These are phyloP conservation scores for Bimastos eiseni DNA, from an alignment of 2,888 invertebrate species.

Conservation along the genomic window DNA sequence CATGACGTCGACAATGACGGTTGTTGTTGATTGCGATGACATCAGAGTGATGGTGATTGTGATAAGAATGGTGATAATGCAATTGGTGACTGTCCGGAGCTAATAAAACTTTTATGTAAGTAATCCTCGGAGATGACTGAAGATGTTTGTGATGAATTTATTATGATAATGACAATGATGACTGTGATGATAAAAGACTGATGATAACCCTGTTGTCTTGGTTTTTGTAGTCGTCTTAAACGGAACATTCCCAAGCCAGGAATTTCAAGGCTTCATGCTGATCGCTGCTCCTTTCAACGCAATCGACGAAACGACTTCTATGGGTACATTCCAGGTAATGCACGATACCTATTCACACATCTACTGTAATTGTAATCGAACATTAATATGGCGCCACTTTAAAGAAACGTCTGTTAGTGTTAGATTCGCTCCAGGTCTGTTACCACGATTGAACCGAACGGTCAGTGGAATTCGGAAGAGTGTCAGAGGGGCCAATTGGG, in stretches of 20 bases:
- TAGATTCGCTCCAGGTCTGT: too few relatives aligned
- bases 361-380: too few relatives aligned
- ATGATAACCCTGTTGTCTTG: not conserved
- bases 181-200: not conserved
- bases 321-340: constrained; percentile 18
- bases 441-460: too few relatives aligned
- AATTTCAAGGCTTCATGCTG: constrained; percentile 1
- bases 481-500: too few relatives aligned
- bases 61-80: not conserved
- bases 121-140: too few relatives aligned
- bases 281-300: not conserved
- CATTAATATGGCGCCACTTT: too few relatives aligned
- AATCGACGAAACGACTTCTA: constrained; percentile 7
- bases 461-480: too few relatives aligned
- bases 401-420: too few relatives aligned
- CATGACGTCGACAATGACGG: not conserved
- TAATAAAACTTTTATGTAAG: too few relatives aligned
- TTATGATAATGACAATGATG: not conserved
- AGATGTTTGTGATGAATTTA: too few relatives aligned
- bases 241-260: not conserved
- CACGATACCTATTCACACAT: not conserved
- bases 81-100: too few relatives aligned
- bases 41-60: not conserved
- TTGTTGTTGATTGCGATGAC: not conserved
- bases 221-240: constrained; percentile 1